A percentile compares a stretch with the other conserved stretches of the same genome.
phyloP scores from a whole-genome alignment of 1,140 invertebrate genomes.

The Lerema accius region DNA sequence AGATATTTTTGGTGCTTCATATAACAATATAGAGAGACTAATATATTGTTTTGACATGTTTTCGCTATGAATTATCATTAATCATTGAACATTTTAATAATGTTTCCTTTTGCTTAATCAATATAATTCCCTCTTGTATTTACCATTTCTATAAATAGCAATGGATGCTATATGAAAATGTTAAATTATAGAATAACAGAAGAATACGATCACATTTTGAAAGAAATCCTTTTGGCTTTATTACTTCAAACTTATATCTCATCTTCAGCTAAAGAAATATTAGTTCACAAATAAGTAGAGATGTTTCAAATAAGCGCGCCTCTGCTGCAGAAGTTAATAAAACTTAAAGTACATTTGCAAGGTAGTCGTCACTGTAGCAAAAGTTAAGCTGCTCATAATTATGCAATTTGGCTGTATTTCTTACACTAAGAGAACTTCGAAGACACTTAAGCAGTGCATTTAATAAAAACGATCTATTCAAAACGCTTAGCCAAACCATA shows the following conservation, averaged over 20 bases:
- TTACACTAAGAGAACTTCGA: conserved; percentile 11
- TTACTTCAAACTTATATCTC: not conserved
- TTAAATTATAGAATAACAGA: too few relatives aligned
- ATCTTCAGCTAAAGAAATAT: not conserved
- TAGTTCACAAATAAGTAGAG: not conserved
- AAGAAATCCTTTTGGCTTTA: not conserved
- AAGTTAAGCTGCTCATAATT: conserved; percentile 27
- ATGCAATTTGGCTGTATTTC: conserved; percentile 21
- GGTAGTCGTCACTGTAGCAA: conserved; percentile 16
- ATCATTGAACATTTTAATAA: too few relatives aligned
- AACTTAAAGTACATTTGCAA: conserved; percentile 24
- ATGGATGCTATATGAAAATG: too few relatives aligned
- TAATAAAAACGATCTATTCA: conserved; percentile 2
- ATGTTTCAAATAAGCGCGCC: conserved; percentile 17
- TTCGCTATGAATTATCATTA: too few relatives aligned
- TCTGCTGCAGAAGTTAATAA: conserved; percentile 10
- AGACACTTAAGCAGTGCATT: not conserved
- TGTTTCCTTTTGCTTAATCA: too few relatives aligned
- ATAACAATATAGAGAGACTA: too few relatives aligned
- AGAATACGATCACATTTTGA: too few relatives aligned
- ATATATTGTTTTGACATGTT: too few relatives aligned
- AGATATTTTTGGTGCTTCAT: too few relatives aligned
- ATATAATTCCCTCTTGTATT: too few relatives aligned
- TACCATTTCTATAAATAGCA: too few relatives aligned
- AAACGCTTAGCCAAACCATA: conserved; percentile 4